Base-by-base conservation (phyloP, 2,113 vertebrate species). In the Tragulus kanchil region DNA sequence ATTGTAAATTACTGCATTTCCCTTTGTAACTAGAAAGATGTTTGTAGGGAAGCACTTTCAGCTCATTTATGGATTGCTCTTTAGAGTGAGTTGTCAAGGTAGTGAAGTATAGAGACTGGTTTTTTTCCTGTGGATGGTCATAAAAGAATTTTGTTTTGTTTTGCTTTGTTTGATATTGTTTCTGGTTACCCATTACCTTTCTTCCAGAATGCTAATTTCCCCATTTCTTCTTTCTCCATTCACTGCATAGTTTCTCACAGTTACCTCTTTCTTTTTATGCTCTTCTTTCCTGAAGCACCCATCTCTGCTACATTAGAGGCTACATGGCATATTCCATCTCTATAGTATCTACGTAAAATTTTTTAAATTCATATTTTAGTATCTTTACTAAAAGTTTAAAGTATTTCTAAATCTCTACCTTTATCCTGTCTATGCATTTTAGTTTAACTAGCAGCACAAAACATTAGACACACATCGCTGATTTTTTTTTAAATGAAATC, bases 321-420 rank as follows among this genome's bases (percentile, higher is more conserved):
- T 69, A 67, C 89, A 54, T 11, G n/a, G 31, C 23, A 17, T 89
- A 52, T 48, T 78, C 78, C 59, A 84, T 92, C 13, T 28, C 42
- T 36, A 14, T 10, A 61, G 26, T 13, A 16, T 36, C 52, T 84
- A 59, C 26, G 88, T 65, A 45, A 75, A 45, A 36, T 26, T 12
- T 79, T 85, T 69, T 1, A 59, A 50, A 85, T 86, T 52, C 67
- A 61, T 23, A 82, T 67, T 61, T 87, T 48, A 61, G 42, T n/a
- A 12, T 77, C 52, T 31, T 88, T 88, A 45, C 59, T 45, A 61
- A 21, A 94, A 83, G 42, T 77, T 83, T 67, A 77, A 94, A 91
- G 36, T 52, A 42, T 52, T 56, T 96, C 7, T 45, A 62, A 92
- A 16, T 62, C 13, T 59, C 28, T 56, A 23, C 13, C 1, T n/a